Evolutionary conservation across 2,113 vertebrate genomes (phyloP), one percentile per base, ranked within the genome.

Genomic region (Nyctereutes procyonoides): DNA sequence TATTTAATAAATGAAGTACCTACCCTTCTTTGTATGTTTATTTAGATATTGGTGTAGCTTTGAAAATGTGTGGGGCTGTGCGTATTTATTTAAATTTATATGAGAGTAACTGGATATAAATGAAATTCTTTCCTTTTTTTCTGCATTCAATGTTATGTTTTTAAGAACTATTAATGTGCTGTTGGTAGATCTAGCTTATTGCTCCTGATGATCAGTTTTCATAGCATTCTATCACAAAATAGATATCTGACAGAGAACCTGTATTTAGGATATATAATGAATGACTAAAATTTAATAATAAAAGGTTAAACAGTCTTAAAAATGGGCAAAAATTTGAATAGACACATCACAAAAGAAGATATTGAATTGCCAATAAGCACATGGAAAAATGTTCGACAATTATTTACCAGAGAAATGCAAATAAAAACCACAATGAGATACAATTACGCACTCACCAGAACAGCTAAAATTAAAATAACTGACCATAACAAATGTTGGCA

Each of bases 401-500:
- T 83, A 56, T 38, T 84, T 56, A 88, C 56, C 35, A 53, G 55
- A 63, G n/a, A 56, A 88, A 94, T 93, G 60, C 43, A 83, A 87
- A 86, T 43, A 81, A 56, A 96, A 80, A 51, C 3, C 16, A n/a
- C 24, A 51, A 51, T 35, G 30, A 77, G 43, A 90, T n/a, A 77
- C 43, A 17, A 88, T 58, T 79, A 79, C 3, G 7, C 26, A 69
- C 3, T 11, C 43, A 71, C 30, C 35, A 35, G 24, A 77, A 51
- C 88, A 19, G 24, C 16, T 58, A 30, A 89, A 96, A 74, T 71
- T 65, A 96, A 80, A 69, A 73, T 63, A 91, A 92, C 71, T 79
- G 67, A 73, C 24, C 16, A 30, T 60, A 84, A 84, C 71, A 56
- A 85, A 53, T 32, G 51, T 1, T 24, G 56, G 17, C 63, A 17